These are phyloP conservation scores for Neodiprion fabricii DNA, from an alignment of 1,140 invertebrate species.

Conservation along the genomic window DNA sequence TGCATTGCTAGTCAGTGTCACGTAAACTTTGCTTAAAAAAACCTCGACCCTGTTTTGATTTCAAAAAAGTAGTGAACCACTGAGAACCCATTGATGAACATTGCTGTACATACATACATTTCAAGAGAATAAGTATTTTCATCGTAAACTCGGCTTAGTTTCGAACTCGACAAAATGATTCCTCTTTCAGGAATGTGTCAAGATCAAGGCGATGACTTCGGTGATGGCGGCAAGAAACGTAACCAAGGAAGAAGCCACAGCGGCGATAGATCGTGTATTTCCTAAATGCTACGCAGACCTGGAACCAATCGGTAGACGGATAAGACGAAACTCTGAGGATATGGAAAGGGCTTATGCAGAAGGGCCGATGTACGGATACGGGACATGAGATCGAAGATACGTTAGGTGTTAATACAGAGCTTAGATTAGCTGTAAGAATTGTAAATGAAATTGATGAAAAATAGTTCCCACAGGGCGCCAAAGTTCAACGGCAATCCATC, in stretches of 20 bases:
- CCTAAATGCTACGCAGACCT: slow-evolving; percentile 91
- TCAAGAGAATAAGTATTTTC: no score
- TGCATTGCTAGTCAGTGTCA: no score
- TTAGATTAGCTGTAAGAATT: no score
- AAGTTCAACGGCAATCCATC: no score
- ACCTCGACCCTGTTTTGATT: slow-evolving; percentile 18
- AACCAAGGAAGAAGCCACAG: slow-evolving; percentile 71
- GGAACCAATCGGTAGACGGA: slow-evolving; percentile 88
- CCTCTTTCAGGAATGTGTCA: slow-evolving; percentile 82
- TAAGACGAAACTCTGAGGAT: slow-evolving; percentile 78
- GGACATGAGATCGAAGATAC: slow-evolving; percentile 42
- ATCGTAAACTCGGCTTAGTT: no score
- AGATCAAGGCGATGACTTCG: slow-evolving; percentile 83
- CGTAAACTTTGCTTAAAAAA: slow-evolving; percentile 7
- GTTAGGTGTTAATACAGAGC: neutral
- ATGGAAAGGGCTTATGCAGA: slow-evolving; percentile 81
- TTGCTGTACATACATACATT: no score
- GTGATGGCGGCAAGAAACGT: slow-evolving; percentile 83
- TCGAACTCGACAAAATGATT: neutral
- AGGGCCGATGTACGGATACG: slow-evolving; percentile 81
- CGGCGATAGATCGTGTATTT: slow-evolving; percentile 88
- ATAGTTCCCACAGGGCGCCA: no score
- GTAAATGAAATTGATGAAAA: no score
- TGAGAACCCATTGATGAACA: no score
- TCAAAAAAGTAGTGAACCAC: neutral